Evolutionary conservation across 2,797 vertebrate genomes (phyloP).

Genomic region (Percopsis omiscomaycus): DNA sequence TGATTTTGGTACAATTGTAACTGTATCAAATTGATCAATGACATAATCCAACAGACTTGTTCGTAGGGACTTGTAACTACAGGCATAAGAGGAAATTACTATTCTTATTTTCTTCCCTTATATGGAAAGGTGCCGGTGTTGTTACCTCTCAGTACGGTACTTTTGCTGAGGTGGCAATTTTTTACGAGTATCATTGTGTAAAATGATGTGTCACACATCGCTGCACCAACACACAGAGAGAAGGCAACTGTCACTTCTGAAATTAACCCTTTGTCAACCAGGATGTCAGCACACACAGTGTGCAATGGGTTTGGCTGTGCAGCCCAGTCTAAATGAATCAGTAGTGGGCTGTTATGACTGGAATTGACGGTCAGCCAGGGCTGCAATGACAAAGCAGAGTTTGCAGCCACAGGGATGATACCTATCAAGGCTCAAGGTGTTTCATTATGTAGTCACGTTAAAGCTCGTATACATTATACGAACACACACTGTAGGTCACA

Average conservation of each 20-base stretch:
- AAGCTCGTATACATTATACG: not conserved
- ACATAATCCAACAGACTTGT: too few species aligned
- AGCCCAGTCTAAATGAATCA: constrained; percentile 73
- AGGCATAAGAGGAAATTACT: too few species aligned
- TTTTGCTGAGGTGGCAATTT: constrained; percentile 50
- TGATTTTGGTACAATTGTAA: too few species aligned
- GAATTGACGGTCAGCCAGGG: constrained; percentile 54
- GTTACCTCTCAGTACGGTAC: constrained; percentile 17
- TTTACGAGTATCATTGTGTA: constrained; percentile 55
- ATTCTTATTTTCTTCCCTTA: too few species aligned
- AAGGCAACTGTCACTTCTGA: constrained; percentile 71
- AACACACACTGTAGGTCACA: too few species aligned
- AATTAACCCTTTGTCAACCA: constrained; percentile 73
- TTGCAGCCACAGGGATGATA: constrained; percentile 42
- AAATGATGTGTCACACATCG: constrained; percentile 61
- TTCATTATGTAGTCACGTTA: constrained; percentile 21
- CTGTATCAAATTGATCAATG: too few species aligned
- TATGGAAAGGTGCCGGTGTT: not conserved
- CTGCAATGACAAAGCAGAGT: constrained; percentile 68
- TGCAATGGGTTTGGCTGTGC: constrained; percentile 45
- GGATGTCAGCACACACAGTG: constrained; percentile 53
- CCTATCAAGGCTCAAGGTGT: constrained; percentile 29
- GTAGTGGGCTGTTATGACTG: constrained; percentile 73
- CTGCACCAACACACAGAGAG: constrained; percentile 56
- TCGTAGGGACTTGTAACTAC: too few species aligned